Evolutionary conservation across 2,797 vertebrate species (phyloP).

Genomic region (Triplophysa yarkandensis): DNA sequence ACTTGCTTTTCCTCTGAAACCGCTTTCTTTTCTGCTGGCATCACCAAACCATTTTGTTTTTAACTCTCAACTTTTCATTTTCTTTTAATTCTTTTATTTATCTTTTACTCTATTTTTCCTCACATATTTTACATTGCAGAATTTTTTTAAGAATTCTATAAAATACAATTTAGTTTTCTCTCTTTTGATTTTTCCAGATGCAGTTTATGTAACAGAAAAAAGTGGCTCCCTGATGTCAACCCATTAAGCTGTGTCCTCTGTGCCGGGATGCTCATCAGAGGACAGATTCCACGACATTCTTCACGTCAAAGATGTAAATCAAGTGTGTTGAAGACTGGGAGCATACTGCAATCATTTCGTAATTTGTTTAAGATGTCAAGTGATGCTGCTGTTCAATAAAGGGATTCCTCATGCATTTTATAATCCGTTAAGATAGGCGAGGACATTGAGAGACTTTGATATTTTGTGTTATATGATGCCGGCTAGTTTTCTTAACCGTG

Average conservation of each 20-base stretch:
- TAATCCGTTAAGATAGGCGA: slow-evolving; percentile 72
- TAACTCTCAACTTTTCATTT: too few species aligned
- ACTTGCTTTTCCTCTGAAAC: not conserved
- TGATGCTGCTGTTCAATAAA: slow-evolving; percentile 79
- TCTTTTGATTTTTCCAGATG: slow-evolving; percentile 79
- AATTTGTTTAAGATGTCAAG: slow-evolving; percentile 81
- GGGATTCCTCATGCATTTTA: slow-evolving; percentile 73
- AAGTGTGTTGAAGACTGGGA: slow-evolving; percentile 61
- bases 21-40: not conserved
- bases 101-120: not conserved
- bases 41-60: not conserved
- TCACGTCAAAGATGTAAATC: slow-evolving; percentile 70
- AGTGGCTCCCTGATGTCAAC: slow-evolving; percentile 82
- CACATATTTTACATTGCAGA: not conserved
- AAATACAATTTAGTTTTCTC: not conserved
- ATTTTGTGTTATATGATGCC: slow-evolving; percentile 70
- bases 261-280: slow-evolving; percentile 86
- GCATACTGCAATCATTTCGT: slow-evolving; percentile 74
- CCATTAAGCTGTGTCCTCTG: slow-evolving; percentile 84
- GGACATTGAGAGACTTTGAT: slow-evolving; percentile 73
- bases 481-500: slow-evolving; percentile 18
- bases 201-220: slow-evolving; percentile 95
- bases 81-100: not conserved
- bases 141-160: too few species aligned
- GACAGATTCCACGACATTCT: slow-evolving; percentile 74